phyloP scores from a whole-genome alignment of 2,797 vertebrate species.

The Pyrocephalus nanus region DNA sequence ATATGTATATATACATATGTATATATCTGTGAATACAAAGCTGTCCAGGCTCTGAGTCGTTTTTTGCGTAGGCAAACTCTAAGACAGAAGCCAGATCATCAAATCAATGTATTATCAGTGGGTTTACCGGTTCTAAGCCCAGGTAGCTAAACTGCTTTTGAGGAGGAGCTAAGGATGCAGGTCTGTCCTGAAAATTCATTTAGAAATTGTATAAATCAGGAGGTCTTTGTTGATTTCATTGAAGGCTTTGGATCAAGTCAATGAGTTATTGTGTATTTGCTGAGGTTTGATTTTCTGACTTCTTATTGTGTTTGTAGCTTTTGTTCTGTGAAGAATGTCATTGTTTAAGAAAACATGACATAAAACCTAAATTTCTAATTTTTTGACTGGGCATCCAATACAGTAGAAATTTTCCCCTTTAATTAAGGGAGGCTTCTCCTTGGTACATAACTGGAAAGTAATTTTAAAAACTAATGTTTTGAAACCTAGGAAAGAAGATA shows the following conservation, averaged over 20 bases:
- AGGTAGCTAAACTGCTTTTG: background rate
- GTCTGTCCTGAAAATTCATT: background rate
- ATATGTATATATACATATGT: background rate
- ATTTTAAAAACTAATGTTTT: background rate
- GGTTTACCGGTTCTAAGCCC: background rate
- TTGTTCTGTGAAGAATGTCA: background rate
- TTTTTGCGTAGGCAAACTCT: background rate
- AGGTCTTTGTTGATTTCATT: background rate
- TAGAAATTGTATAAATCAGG: background rate
- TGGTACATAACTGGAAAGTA: background rate
- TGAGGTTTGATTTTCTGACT: background rate
- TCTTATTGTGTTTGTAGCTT: background rate
- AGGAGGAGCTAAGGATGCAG: background rate
- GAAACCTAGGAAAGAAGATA: background rate
- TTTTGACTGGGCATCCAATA: background rate
- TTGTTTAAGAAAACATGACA: background rate
- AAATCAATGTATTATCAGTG: background rate
- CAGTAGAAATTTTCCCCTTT: background rate
- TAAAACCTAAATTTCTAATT: background rate
- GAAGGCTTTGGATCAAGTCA: background rate
- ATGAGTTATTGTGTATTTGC: background rate
- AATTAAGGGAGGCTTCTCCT: background rate
- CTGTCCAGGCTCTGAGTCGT: fast-evolving
- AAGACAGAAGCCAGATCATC: background rate
- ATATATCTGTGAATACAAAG: background rate